Percentiles rank a stretch among this genome's conserved stretches.
These are phyloP conservation scores for Tamandua tetradactyla DNA, from an alignment of 2,797 vertebrate species.

Conservation along the genomic window DNA sequence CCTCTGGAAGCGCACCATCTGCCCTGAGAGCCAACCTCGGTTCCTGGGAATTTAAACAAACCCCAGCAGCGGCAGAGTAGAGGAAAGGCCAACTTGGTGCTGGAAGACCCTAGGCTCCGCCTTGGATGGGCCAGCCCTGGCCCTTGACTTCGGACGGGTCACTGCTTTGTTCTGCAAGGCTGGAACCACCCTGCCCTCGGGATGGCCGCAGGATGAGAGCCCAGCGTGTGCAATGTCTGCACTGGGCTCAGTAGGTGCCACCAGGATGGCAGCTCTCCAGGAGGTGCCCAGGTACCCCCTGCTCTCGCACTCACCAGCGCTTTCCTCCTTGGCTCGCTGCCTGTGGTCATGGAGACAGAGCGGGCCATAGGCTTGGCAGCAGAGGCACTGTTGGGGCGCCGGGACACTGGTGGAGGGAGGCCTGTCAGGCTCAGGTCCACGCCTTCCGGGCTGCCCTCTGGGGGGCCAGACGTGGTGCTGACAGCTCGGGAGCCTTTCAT, in stretches of 20 bases:
- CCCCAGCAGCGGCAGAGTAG: not conserved
- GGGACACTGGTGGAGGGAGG: slow-evolving; percentile 86
- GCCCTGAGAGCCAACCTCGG: not conserved
- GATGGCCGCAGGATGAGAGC: not conserved
- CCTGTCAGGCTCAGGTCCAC: slow-evolving; percentile 91
- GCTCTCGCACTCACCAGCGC: slow-evolving; percentile 85
- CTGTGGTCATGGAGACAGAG: slow-evolving; percentile 89
- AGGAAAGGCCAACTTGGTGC: not conserved
- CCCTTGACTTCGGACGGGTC: not conserved
- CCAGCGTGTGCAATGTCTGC: accelerated
- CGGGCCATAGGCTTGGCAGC: slow-evolving; percentile 87
- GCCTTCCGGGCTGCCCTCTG: slow-evolving; percentile 71
- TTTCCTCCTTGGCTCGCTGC: slow-evolving; percentile 87
- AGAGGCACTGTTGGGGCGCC: slow-evolving; percentile 90
- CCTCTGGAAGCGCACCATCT: not conserved
- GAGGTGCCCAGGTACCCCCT: accelerated
- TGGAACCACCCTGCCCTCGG: not conserved
- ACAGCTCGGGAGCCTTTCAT: slow-evolving; percentile 89
- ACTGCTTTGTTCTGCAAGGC: not conserved
- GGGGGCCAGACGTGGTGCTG: slow-evolving; percentile 84
- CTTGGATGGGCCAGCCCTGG: not conserved
- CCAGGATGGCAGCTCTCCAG: not conserved
- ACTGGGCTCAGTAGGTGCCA: not conserved
- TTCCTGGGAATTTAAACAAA: not conserved
- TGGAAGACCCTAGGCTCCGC: not conserved